These are phyloP conservation scores for Tachina grossa DNA, from an alignment of 2,888 invertebrate species.

Conservation along the genomic window DNA sequence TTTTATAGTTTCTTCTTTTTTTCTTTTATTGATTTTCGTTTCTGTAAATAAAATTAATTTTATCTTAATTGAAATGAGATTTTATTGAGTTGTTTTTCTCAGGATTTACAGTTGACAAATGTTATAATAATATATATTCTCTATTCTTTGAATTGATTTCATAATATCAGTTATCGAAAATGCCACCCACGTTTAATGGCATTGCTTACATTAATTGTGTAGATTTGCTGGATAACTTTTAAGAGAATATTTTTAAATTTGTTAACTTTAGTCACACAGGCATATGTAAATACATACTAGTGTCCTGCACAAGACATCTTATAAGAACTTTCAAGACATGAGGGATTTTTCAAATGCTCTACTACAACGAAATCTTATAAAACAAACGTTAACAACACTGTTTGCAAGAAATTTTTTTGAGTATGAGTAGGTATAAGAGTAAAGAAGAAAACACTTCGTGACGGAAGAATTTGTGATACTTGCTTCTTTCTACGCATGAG, in stretches of 20 bases:
- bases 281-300: too few species aligned
- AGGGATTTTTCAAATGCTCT: too few species aligned
- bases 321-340: too few species aligned
- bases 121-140: conserved; percentile 3
- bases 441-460: too few species aligned
- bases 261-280: not conserved
- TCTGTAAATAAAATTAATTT: conserved; percentile 32
- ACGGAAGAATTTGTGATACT: too few species aligned
- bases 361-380: too few species aligned
- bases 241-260: not conserved
- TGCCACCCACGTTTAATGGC: conserved; percentile 39
- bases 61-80: conserved; percentile 43
- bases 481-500: too few species aligned
- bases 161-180: conserved; percentile 5
- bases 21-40: conserved; percentile 7
- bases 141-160: conserved; percentile 29
- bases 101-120: conserved; percentile 29
- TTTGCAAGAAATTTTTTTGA: too few species aligned
- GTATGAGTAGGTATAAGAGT: too few species aligned
- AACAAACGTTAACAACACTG: too few species aligned
- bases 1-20: conserved; percentile 4
- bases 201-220: conserved; percentile 20
- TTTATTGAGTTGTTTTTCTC: conserved; percentile 32
- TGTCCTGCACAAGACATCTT: too few species aligned
- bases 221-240: conserved; percentile 1